Base-by-base conservation (phyloP, 2,888 invertebrate species). In the Chloromyia formosa region DNA sequence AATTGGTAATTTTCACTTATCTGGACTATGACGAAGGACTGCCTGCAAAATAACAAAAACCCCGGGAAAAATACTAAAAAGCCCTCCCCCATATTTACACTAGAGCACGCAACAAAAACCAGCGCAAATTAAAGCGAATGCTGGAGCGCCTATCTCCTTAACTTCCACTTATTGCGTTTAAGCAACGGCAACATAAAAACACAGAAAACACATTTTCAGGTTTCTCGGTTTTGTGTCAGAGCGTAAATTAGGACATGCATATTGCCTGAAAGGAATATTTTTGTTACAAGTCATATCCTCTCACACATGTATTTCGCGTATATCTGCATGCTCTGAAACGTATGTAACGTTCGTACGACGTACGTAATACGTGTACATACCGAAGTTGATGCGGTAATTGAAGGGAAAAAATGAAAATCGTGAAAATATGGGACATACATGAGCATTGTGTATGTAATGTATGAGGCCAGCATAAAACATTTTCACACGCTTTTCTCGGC, bases 211-310 rank as follows among this genome's bases (percentile, higher is more conserved):
- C 66, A 49, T 49, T 66, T 56, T 45, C 9, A 66, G 45, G 35
- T 22, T 66, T 49, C 66, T 23, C 49, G 27, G 27, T 66, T 66
- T 66, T 66, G 20, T 16, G 66, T 49, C 16, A 49, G 14, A 20
- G 45, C 49, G 14, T 45, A 49, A 66, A 49, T 66, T 66, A 66
- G 66, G 49, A 66, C 66, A 66, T 20, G 20, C 49, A 66, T 49
- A 16, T 66, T 20, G 66, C 66, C 45, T 66, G 66, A 66, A 66
- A 66, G 23, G 45, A 14, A 66, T 66, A 35, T 56, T 10, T 56
- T 66, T 49, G 66, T 66, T 66, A 66, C 66, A 49, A 64, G 66
- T 45, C 45, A 66, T 66, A 66, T 66, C 49, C 66, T 49, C 49
- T 35, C 40, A 12, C 62, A 35, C 27, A 7, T 35, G 62, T 62